Percentiles rank a stretch among this genome's conserved stretches.
These are phyloP conservation scores for Dasysyrphus tricinctus DNA, from an alignment of 2,888 invertebrate species.

Conservation along the genomic window DNA sequence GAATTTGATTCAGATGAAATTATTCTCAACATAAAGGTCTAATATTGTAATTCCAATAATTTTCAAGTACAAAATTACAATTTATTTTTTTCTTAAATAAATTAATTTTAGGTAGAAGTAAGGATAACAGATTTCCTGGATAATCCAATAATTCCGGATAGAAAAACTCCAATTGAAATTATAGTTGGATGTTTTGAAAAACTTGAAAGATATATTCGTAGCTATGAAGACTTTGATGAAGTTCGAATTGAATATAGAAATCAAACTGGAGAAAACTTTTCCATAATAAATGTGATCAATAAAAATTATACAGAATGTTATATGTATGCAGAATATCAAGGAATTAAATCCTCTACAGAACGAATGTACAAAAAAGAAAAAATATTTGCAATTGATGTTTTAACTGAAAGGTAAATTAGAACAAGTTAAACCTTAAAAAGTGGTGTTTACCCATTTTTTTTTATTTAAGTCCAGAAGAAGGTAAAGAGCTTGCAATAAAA, in stretches of 20 bases:
- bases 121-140: constrained; percentile 88
- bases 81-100: background rate
- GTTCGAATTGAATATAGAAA: background rate
- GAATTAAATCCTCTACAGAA: background rate
- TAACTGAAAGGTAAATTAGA: constrained; percentile 28
- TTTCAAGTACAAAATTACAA: no score
- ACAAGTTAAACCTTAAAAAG: no score
- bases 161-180: constrained; percentile 84
- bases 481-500: constrained; percentile 88
- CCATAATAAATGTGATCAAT: background rate
- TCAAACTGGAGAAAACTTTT: background rate
- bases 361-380: background rate
- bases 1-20: constrained; percentile 91
- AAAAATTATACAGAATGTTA: constrained; percentile 8
- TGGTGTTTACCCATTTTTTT: background rate
- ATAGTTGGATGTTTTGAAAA: background rate
- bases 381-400: constrained; percentile 8
- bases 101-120: constrained; percentile 33
- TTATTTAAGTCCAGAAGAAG: constrained; percentile 84
- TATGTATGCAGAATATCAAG: constrained; percentile 25
- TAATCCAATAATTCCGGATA: constrained; percentile 86
- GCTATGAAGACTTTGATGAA: background rate
- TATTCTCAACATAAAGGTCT: background rate
- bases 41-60: no score
- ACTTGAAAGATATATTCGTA: background rate